A percentile compares a stretch with the other conserved stretches of the same genome.
These are phyloP conservation scores for Gasterosteus aculeatus DNA, from an alignment of 2,113 vertebrate genomes.

Conservation along the genomic window DNA sequence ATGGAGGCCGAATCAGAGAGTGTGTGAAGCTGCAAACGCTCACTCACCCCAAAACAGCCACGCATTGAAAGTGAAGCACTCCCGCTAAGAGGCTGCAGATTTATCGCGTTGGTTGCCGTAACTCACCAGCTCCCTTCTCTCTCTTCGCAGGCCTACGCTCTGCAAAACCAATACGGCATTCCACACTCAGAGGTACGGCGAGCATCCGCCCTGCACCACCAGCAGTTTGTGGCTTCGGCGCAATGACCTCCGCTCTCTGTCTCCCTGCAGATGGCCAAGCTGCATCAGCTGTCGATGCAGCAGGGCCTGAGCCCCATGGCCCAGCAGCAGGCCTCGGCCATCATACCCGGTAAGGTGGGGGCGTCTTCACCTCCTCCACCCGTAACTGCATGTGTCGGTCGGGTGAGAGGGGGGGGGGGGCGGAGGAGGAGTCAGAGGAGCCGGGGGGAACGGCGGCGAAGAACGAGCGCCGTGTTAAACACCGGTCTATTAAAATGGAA, in stretches of 20 bases:
- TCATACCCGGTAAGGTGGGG: slow-evolving; percentile 84
- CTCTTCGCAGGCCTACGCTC: slow-evolving; percentile 87
- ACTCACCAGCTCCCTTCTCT: slow-evolving; percentile 58
- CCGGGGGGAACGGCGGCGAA: slow-evolving; percentile 29
- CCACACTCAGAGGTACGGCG: slow-evolving; percentile 89
- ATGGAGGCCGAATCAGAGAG: neutral
- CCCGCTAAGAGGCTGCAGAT: slow-evolving; percentile 60
- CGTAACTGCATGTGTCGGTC: slow-evolving; percentile 30
- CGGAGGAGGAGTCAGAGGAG: slow-evolving; percentile 47
- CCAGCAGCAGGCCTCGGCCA: slow-evolving; percentile 83
- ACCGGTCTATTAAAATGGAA: slow-evolving; percentile 70
- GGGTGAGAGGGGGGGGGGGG: slow-evolving; percentile 32
- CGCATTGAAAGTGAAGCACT: slow-evolving; percentile 45
- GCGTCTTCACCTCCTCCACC: slow-evolving; percentile 1
- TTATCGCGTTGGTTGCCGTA: slow-evolving; percentile 62
- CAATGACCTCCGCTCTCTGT: slow-evolving; percentile 39
- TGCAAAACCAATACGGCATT: slow-evolving; percentile 94
- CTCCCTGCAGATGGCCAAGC: slow-evolving; percentile 86
- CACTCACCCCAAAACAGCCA: neutral
- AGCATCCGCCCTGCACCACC: slow-evolving; percentile 31
- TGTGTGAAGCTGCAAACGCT: neutral
- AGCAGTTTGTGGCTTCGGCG: slow-evolving; percentile 13
- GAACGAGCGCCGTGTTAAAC: slow-evolving; percentile 57
- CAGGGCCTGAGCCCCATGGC: slow-evolving; percentile 85
- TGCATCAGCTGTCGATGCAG: slow-evolving; percentile 95